Evolutionary conservation across 2,797 vertebrate species (phyloP).

Genomic region (Hipposideros larvatus): DNA sequence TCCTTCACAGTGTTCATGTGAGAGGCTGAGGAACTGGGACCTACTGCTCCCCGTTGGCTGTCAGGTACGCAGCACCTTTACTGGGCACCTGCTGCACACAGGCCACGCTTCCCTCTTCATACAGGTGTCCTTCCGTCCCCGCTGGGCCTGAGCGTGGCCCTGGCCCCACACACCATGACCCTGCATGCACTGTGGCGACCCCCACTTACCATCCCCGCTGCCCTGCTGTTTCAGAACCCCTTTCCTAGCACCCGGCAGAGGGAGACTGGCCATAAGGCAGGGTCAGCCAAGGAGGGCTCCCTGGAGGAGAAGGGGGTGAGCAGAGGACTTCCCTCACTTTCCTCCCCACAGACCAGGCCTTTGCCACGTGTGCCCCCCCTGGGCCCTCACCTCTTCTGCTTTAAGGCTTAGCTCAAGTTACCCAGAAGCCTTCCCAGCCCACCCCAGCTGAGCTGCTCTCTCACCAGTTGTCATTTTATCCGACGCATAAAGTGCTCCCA

Average conservation of each 20-base stretch:
- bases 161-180: fast-evolving
- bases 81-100: background rate
- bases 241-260: background rate
- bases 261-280: fast-evolving
- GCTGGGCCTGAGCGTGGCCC: background rate
- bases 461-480: background rate
- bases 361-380: background rate
- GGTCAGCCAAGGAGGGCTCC: background rate
- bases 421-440: background rate
- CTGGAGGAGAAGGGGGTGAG: background rate
- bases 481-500: too few relatives aligned
- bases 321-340: background rate
- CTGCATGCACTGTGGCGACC: fast-evolving
- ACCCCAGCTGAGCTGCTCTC: too few relatives aligned
- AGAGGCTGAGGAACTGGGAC: background rate
- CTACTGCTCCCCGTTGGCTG: fast-evolving
- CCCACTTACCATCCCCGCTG: fast-evolving
- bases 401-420: background rate
- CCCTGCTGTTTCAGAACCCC: background rate
- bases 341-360: background rate
- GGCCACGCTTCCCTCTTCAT: fast-evolving
- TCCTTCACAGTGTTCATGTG: background rate
- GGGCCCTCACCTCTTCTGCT: background rate
- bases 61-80: background rate
- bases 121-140: background rate